phyloP scores from a whole-genome alignment of 2,113 vertebrate genomes.

The Corythornis cristatus region DNA sequence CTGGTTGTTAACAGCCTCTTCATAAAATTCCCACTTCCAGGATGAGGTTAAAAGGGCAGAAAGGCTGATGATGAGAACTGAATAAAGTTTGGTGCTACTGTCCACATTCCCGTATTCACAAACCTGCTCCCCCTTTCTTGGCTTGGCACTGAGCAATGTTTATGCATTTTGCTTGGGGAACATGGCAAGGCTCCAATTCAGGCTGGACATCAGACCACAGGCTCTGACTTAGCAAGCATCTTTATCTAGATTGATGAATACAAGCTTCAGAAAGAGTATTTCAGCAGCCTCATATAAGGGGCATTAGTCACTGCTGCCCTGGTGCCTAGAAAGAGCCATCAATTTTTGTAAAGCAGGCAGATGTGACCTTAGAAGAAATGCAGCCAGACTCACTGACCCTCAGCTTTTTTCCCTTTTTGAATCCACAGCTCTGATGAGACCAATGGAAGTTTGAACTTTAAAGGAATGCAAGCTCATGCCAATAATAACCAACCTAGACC shows the following conservation, averaged over 20 bases:
- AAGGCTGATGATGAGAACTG: neutral
- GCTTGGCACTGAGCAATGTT: neutral
- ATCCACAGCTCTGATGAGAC: neutral
- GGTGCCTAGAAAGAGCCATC: constrained; percentile 9
- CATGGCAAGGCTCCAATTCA: neutral
- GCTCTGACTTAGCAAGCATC: neutral
- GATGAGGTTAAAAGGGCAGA: neutral
- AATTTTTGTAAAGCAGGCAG: constrained; percentile 13
- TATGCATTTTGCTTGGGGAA: neutral
- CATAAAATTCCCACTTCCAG: neutral
- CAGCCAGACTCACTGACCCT: neutral
- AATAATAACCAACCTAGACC: neutral
- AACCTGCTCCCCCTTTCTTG: neutral
- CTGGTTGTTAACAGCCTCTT: neutral
- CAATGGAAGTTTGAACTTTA: neutral
- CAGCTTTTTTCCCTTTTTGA: neutral
- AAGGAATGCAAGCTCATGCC: neutral
- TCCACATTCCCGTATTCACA: neutral
- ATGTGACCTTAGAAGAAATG: neutral
- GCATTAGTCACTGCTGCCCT: constrained; percentile 15
- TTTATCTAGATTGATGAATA: constrained; percentile 15
- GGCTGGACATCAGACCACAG: neutral
- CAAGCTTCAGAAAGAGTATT: constrained; percentile 24
- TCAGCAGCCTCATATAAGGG: neutral
- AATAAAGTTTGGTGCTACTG: neutral